A percentile compares a stretch with the other conserved stretches of the same genome.
Conservation (phyloP, 2,797 vertebrate genomes). For the Hafferia zeledoni region DNA sequence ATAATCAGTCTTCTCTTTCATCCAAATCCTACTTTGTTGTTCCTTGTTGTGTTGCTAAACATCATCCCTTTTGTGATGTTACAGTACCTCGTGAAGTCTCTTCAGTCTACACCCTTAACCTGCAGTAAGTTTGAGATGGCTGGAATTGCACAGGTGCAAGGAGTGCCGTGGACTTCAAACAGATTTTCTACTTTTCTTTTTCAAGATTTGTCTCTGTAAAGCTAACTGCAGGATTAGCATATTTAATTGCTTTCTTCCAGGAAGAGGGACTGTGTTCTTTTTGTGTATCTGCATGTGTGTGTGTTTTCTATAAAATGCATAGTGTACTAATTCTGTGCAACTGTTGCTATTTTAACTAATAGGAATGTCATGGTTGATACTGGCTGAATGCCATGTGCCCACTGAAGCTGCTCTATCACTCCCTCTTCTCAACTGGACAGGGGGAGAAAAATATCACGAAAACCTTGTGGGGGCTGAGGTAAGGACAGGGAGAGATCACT, state of each 20-base stretch:
- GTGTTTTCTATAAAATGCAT: not conserved
- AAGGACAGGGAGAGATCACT: not conserved
- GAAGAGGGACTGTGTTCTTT: not conserved
- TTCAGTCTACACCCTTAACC: not conserved
- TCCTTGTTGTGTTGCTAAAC: not conserved
- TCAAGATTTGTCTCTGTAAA: not conserved
- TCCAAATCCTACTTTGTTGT: not conserved
- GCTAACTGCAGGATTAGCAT: not conserved
- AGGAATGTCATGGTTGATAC: not conserved
- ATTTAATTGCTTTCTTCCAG: not conserved
- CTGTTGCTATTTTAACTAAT: not conserved
- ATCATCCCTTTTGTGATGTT: not conserved
- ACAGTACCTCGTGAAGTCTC: not conserved
- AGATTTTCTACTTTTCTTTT: not conserved
- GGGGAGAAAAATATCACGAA: not conserved
- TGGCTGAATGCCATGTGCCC: not conserved
- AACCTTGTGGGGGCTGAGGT: not conserved
- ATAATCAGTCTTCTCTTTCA: not conserved
- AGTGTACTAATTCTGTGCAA: not conserved
- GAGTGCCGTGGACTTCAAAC: accelerated
- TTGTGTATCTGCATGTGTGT: not conserved
- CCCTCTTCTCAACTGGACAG: not conserved
- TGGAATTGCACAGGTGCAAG: not conserved
- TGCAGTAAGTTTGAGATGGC: not conserved
- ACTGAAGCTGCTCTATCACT: not conserved